Conservation (phyloP, 2,113 vertebrate genomes). For the Heterotis niloticus region DNA sequence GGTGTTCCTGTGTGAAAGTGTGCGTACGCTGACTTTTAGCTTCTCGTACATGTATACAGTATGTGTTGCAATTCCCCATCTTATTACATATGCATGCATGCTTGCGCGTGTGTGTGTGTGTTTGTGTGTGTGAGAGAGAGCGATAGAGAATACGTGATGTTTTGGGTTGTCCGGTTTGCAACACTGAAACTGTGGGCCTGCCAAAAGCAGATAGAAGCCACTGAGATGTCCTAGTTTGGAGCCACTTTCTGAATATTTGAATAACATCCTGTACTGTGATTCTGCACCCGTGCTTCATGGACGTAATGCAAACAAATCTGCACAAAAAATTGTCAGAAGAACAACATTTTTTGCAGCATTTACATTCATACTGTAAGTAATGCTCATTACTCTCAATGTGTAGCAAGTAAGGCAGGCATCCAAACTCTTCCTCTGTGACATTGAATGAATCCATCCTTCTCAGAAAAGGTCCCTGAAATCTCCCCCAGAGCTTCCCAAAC, state of each 20-base stretch:
- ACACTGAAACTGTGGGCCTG: neutral
- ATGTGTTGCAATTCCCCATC: constrained; percentile 1
- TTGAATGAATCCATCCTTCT: no score
- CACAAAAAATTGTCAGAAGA: no score
- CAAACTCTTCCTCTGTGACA: no score
- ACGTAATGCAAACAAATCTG: neutral
- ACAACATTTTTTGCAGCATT: no score
- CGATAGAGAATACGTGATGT: no score
- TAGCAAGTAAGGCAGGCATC: no score
- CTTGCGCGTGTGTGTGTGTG: neutral
- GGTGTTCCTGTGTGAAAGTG: constrained; percentile 33
- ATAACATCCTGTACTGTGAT: constrained; percentile 23
- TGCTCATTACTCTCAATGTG: no score
- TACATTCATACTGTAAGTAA: no score
- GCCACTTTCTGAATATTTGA: constrained; percentile 7
- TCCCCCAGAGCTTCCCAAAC: no score
- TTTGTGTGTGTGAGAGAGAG: no score
- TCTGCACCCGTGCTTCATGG: neutral
- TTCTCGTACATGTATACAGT: neutral
- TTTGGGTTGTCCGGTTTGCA: no score
- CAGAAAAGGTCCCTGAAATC: no score
- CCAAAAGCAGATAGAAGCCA: constrained; percentile 10
- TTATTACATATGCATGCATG: constrained; percentile 1
- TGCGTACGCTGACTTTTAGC: constrained; percentile 2
- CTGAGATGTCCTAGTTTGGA: constrained; percentile 21